phyloP scores from a whole-genome alignment of 2,113 vertebrate species.

The Anolis sagrei region DNA sequence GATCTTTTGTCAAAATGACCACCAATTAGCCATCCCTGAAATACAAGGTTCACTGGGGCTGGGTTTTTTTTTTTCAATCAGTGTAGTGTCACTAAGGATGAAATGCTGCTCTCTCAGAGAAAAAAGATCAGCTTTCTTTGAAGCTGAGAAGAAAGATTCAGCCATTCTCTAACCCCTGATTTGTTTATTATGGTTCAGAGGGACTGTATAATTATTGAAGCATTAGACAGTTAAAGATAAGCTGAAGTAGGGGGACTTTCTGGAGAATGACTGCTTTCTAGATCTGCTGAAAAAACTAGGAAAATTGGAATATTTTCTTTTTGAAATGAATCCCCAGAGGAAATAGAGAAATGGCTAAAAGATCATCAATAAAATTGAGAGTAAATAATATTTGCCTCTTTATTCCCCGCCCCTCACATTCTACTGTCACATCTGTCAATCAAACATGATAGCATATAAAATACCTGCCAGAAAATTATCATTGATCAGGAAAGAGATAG shows the following conservation, averaged over 20 bases:
- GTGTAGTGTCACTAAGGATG: not conserved
- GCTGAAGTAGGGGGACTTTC: conserved; percentile 59
- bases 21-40: not conserved
- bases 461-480: not conserved
- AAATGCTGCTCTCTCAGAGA: not conserved
- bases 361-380: conserved; percentile 14
- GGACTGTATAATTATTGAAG: conserved; percentile 27
- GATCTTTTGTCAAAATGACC: not conserved
- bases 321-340: conserved; percentile 39
- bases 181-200: conserved; percentile 30
- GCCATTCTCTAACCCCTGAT: not conserved
- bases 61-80: not conserved
- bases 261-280: conserved; percentile 30
- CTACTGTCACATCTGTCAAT: conserved; percentile 9
- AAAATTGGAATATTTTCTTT: conserved; percentile 34
- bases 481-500: not conserved
- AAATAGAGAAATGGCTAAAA: conserved; percentile 49
- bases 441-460: conserved; percentile 25
- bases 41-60: not conserved
- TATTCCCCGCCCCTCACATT: not conserved
- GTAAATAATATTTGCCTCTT: not conserved
- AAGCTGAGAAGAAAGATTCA: conserved; percentile 17
- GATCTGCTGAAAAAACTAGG: conserved; percentile 45
- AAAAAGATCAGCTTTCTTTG: conserved; percentile 17
- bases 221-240: conserved; percentile 55